phyloP scores from a whole-genome alignment of 2,797 vertebrate species.

The Mareca penelope region DNA sequence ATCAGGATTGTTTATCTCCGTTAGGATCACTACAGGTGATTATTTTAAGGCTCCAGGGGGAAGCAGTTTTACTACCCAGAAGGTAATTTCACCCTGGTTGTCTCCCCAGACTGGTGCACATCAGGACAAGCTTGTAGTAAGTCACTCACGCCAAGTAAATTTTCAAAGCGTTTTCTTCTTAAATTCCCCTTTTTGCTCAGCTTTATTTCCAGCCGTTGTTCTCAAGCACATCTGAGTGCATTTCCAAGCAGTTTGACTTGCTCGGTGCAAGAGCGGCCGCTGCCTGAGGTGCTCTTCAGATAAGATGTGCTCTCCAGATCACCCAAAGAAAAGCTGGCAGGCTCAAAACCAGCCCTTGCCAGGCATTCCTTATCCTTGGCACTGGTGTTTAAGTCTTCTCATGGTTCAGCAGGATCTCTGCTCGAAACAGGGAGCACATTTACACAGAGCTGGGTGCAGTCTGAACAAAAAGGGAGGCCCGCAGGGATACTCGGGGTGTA shows the following conservation, averaged over 20 bases:
- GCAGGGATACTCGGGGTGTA: background rate
- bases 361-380: background rate
- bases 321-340: background rate
- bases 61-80: background rate
- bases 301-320: background rate
- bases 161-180: background rate
- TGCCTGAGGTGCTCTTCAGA: background rate
- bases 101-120: background rate
- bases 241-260: background rate
- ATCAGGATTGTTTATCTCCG: background rate
- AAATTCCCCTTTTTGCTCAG: background rate
- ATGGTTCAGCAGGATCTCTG: background rate
- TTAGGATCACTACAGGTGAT: fast-evolving
- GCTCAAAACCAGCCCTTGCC: background rate
- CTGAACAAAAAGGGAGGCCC: background rate
- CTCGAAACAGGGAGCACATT: background rate
- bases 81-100: background rate
- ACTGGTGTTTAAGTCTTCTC: background rate
- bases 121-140: background rate
- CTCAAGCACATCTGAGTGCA: background rate
- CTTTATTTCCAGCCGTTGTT: background rate
- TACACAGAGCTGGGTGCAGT: background rate
- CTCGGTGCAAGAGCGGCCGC: background rate
- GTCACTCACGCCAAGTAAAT: background rate
- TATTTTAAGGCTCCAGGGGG: background rate